Percentiles rank a stretch among this genome's conserved stretches.
Evolutionary conservation across 1,140 invertebrate genomes (phyloP).

Genomic region (Arion vulgaris): DNA sequence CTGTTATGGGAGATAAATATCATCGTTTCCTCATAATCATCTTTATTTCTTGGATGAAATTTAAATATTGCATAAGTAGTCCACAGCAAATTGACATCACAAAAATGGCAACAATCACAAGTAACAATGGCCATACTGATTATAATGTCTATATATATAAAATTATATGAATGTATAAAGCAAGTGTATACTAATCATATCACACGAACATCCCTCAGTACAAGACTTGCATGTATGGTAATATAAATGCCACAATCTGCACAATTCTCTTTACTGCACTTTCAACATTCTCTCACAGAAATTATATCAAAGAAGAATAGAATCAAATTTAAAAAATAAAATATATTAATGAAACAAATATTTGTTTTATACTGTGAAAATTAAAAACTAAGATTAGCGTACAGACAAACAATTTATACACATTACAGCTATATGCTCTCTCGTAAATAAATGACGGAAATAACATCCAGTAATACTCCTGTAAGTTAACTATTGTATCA

Average conservation of each 20-base stretch:
- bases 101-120: background rate
- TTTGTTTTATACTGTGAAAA: no score
- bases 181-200: background rate
- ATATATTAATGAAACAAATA: background rate
- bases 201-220: background rate
- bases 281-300: background rate
- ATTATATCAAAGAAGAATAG: background rate
- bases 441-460: background rate
- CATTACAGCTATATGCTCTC: background rate
- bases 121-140: background rate
- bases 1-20: no score
- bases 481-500: no score
- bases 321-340: background rate
- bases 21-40: no score
- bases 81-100: constrained; percentile 3
- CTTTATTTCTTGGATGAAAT: background rate
- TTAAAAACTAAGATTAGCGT: background rate
- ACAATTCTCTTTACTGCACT: no score
- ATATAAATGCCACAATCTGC: no score
- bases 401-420: background rate
- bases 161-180: background rate
- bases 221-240: no score
- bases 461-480: background rate
- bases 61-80: background rate
- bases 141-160: background rate